Evolutionary conservation across 2,888 invertebrate species (phyloP).

Genomic region (Gerris lacustris): DNA sequence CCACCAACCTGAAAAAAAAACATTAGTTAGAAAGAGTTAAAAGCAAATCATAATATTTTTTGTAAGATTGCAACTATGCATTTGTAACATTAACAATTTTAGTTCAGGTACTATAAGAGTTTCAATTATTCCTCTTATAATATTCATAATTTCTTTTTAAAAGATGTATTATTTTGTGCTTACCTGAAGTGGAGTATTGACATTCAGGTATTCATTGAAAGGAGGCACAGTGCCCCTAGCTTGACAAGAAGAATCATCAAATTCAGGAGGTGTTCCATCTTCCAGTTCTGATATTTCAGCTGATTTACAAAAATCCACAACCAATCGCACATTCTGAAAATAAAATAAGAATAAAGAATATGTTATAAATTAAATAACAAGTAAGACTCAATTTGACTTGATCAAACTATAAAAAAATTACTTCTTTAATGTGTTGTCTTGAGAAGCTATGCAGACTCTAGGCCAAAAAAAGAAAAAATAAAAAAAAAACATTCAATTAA

Average conservation of each 20-base stretch:
- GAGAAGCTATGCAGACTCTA: too few species aligned
- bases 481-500: too few species aligned
- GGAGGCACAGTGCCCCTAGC: conserved; percentile 81
- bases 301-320: conserved; percentile 85
- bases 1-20: conserved; percentile 82
- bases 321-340: conserved; percentile 64
- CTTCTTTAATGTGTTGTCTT: too few species aligned
- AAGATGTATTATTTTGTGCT: conserved; percentile 35
- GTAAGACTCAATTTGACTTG: too few species aligned
- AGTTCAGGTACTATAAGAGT: too few species aligned
- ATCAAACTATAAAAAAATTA: too few species aligned
- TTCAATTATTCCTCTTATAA: too few species aligned
- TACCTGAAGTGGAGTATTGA: conserved; percentile 87
- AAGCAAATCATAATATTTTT: too few species aligned
- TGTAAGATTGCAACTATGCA: too few species aligned
- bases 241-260: conserved; percentile 82
- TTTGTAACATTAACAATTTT: too few species aligned
- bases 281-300: conserved; percentile 80
- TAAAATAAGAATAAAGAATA: background rate
- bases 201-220: conserved; percentile 90
- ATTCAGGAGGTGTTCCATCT: conserved; percentile 76
- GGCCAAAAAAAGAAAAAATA: too few species aligned
- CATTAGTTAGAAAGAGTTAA: conserved; percentile 40
- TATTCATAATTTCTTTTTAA: too few species aligned
- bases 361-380: background rate